Evolutionary conservation across 2,113 vertebrate genomes (phyloP).

Genomic region (Bettongia penicillata): DNA sequence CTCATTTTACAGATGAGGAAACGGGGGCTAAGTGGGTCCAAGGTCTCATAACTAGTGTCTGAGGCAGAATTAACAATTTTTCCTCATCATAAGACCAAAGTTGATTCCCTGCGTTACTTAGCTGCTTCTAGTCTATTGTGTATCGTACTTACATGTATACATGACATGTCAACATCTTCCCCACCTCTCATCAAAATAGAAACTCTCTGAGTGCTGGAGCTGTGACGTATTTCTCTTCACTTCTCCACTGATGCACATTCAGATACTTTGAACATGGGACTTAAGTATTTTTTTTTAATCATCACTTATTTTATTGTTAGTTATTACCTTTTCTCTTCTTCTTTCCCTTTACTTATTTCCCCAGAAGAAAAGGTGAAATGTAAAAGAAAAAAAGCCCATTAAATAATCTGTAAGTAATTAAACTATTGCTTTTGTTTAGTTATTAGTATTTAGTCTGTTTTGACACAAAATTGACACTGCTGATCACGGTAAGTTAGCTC

Average conservation of each 20-base stretch:
- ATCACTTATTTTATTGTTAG: not conserved
- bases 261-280: not conserved
- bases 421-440: not conserved
- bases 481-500: fast-evolving
- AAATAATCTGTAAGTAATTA: not conserved
- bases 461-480: not conserved
- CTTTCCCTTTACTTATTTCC: not conserved
- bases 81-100: not conserved
- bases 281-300: not conserved
- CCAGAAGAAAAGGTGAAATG: not conserved
- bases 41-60: not conserved
- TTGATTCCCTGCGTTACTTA: not conserved
- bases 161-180: not conserved
- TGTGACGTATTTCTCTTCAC: not conserved
- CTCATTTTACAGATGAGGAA: not conserved
- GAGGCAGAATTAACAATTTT: not conserved
- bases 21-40: not conserved
- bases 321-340: not conserved
- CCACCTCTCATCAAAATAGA: not conserved
- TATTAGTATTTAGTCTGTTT: not conserved
- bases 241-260: not conserved
- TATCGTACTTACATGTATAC: not conserved
- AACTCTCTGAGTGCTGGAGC: not conserved
- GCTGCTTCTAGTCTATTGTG: not conserved
- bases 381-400: not conserved